A percentile compares a stretch with the other conserved stretches of the same genome.
These are phyloP conservation scores for Podarcis muralis DNA, from an alignment of 2,113 vertebrate species.

Conservation along the genomic window DNA sequence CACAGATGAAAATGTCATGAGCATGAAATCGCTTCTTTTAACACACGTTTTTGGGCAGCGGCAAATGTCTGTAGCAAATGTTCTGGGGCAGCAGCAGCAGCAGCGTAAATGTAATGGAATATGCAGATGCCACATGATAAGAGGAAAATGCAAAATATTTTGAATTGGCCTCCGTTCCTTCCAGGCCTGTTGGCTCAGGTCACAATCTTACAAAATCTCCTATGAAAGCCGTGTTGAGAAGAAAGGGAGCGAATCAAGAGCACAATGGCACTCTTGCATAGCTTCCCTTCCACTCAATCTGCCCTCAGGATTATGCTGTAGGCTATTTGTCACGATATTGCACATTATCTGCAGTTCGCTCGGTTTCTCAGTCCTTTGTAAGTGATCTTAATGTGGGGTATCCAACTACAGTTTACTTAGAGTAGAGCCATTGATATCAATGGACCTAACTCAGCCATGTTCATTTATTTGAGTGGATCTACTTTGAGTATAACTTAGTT, in stretches of 20 bases:
- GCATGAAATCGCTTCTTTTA: slow-evolving; percentile 55
- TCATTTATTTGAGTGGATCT: no score
- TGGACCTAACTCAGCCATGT: no score
- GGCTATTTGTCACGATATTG: neutral
- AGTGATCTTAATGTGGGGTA: no score
- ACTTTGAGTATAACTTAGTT: no score
- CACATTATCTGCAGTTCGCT: neutral
- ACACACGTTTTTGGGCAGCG: slow-evolving; percentile 58
- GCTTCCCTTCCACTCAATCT: neutral
- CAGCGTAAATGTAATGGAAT: slow-evolving; percentile 63
- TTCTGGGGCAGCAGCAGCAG: slow-evolving; percentile 29
- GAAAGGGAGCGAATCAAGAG: neutral
- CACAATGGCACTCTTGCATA: neutral
- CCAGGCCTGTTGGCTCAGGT: slow-evolving; percentile 10
- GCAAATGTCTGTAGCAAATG: slow-evolving; percentile 8
- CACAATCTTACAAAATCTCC: neutral
- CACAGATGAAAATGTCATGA: slow-evolving; percentile 68
- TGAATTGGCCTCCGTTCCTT: slow-evolving; percentile 42
- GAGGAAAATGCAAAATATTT: slow-evolving; percentile 27
- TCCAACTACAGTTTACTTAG: no score
- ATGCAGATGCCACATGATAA: slow-evolving; percentile 66
- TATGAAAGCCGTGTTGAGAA: neutral
- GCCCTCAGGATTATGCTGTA: neutral
- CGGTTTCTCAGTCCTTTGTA: neutral
- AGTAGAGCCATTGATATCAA: no score